These are phyloP conservation scores for Casuarius casuarius DNA, from an alignment of 2,113 vertebrate species.

Conservation along the genomic window DNA sequence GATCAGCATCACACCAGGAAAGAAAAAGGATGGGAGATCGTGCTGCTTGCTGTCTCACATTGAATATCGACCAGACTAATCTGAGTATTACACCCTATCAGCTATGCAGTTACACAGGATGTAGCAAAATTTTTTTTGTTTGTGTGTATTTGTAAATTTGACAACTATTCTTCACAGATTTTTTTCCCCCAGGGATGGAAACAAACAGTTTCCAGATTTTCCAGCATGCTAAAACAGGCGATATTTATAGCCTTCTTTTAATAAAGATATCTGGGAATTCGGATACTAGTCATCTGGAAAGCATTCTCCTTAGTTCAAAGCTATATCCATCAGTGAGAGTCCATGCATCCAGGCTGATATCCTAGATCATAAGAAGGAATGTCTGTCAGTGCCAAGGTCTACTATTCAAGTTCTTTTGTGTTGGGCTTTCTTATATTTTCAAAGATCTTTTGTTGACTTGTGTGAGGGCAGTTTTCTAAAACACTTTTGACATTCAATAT, in stretches of 20 bases:
- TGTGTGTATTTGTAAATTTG: not conserved
- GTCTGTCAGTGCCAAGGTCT: not conserved
- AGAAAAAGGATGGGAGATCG: not conserved
- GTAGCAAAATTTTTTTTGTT: not conserved
- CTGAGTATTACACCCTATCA: not conserved
- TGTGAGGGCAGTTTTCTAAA: not conserved
- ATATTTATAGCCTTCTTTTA: not conserved
- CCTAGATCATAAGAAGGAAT: not conserved
- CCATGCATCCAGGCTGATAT: not conserved
- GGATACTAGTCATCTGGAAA: not conserved
- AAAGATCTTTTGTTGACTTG: not conserved
- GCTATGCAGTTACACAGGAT: not conserved
- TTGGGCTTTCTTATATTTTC: not conserved
- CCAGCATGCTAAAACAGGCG: not conserved
- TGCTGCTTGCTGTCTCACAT: not conserved
- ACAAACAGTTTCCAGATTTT: not conserved
- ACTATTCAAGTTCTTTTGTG: not conserved
- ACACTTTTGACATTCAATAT: not conserved
- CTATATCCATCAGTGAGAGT: not conserved
- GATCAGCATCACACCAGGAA: not conserved
- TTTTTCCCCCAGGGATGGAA: not conserved
- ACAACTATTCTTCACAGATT: rapidly evolving
- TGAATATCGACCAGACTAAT: not conserved
- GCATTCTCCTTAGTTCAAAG: not conserved
- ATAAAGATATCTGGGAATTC: not conserved